Evolutionary conservation across 2,888 invertebrate genomes (phyloP), one percentile per base, ranked within the genome.

Genomic region (Drosophila histrio): DNA sequence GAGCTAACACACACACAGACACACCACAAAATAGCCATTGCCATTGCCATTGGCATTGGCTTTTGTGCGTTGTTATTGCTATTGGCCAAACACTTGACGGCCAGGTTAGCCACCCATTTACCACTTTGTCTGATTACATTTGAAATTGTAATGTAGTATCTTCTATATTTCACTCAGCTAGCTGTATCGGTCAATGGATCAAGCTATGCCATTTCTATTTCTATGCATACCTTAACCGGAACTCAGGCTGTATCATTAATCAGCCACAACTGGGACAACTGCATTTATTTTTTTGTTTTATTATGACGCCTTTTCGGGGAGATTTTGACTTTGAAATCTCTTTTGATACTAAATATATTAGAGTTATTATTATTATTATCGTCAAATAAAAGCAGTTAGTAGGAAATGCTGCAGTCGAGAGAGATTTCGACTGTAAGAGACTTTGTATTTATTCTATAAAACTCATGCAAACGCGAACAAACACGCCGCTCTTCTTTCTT

Each of bases 121-220:
- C 75, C 91, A 91, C 90, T 91, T 88, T 89, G 83, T 79, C 88
- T 90, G 91, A 91, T 91, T 91, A 89, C 89, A 91, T 91, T 91
- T 90, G 91, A 91, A 91, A 91, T 91, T 91, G 90, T 91, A 91
- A 91, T 91, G 90, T 82, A 71, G 65, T 70, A 65, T 62, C 73
- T 70, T 72, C 72, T 71, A 73, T 84, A 63, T 58, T 70, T 70
- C 47, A 75, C 57, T 74, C 65, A 22, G 65, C 62, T 65, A 56
- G 57, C 38, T 53, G 61, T 67, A 72, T 77, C 77, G 83, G 88
- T 86, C 88, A 82, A 79, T 68, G 79, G 87, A 88, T 83, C 86
- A 86, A 85, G 71, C 54, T 65, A 82, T 87, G 75, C 82, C 64
- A 78, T 68, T 63, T 53, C 65, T 61, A 24, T 36, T 24, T 15